Evolutionary conservation across 2,113 vertebrate genomes (phyloP).

Genomic region (Vulpes lagopus): DNA sequence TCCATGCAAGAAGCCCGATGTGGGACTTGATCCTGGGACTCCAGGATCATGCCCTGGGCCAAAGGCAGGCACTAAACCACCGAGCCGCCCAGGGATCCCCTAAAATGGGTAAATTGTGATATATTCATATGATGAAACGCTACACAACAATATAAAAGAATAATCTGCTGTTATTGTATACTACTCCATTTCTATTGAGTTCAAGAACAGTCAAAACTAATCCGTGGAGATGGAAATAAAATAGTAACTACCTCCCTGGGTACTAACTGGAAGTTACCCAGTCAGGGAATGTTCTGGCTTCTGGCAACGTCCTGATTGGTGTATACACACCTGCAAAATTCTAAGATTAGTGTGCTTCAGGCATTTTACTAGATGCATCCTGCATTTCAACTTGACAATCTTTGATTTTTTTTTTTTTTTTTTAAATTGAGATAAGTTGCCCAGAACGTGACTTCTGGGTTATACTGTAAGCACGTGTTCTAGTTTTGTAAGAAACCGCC

Average conservation of each 20-base stretch:
- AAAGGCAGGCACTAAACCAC: too few relatives aligned
- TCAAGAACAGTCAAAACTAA: neutral
- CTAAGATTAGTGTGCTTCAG: neutral
- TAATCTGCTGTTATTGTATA: neutral
- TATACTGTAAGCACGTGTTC: fast-evolving
- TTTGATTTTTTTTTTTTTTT: neutral
- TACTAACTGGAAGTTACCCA: neutral
- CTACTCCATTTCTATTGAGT: neutral
- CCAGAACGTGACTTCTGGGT: neutral
- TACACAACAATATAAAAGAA: neutral
- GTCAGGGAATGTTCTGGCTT: neutral
- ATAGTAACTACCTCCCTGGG: fast-evolving
- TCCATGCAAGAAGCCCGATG: too few relatives aligned
- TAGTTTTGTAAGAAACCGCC: neutral
- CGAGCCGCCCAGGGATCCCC: too few relatives aligned
- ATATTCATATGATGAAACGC: neutral
- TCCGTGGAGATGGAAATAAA: neutral
- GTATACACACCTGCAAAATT: neutral
- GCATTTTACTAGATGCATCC: neutral
- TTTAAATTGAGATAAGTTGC: neutral
- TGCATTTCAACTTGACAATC: neutral
- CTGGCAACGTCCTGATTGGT: neutral
- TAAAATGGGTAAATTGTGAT: neutral
- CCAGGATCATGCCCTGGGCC: too few relatives aligned
- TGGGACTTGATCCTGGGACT: too few relatives aligned